These are phyloP conservation scores for Papilio aristodemus DNA, from an alignment of 1,140 invertebrate species.

Conservation along the genomic window DNA sequence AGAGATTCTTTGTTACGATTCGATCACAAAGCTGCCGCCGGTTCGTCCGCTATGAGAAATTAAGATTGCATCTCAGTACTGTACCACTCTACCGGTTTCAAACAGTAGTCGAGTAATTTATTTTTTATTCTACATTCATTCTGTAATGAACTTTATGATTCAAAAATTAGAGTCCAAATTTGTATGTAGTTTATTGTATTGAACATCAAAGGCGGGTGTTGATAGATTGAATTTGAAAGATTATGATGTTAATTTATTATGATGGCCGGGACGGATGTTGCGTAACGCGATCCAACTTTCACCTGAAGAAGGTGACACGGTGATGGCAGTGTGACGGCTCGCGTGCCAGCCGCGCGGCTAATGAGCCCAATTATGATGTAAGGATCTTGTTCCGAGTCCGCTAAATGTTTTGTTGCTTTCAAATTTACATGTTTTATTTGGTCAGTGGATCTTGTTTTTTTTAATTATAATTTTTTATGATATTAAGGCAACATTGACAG, in stretches of 20 bases:
- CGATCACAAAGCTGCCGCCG: not conserved
- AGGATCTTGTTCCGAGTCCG: constrained; percentile 1
- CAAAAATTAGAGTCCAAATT: not conserved
- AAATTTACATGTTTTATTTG: constrained; percentile 15
- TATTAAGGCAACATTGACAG: not conserved
- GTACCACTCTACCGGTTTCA: constrained; percentile 27
- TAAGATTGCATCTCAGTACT: constrained; percentile 20
- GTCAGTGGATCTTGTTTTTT: not conserved
- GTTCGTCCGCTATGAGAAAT: constrained; percentile 3
- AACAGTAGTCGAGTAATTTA: constrained; percentile 27
- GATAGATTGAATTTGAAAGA: constrained; percentile 35
- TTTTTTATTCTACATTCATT: not conserved
- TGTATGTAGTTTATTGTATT: not conserved
- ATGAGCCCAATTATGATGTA: constrained; percentile 32
- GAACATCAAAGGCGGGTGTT: constrained; percentile 24
- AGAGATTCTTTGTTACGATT: not conserved
- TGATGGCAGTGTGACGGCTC: constrained; percentile 31
- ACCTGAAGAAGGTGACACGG: constrained; percentile 25
- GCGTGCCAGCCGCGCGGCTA: constrained; percentile 27
- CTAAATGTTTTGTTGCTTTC: not conserved
- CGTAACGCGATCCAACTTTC: constrained; percentile 35
- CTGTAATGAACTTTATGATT: not conserved
- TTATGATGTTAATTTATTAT: constrained; percentile 33
- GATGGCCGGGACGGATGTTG: constrained; percentile 31
- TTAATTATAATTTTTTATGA: not conserved